Base-by-base conservation (phyloP, 2,113 vertebrate genomes). In the Macheiramphus alcinus region DNA sequence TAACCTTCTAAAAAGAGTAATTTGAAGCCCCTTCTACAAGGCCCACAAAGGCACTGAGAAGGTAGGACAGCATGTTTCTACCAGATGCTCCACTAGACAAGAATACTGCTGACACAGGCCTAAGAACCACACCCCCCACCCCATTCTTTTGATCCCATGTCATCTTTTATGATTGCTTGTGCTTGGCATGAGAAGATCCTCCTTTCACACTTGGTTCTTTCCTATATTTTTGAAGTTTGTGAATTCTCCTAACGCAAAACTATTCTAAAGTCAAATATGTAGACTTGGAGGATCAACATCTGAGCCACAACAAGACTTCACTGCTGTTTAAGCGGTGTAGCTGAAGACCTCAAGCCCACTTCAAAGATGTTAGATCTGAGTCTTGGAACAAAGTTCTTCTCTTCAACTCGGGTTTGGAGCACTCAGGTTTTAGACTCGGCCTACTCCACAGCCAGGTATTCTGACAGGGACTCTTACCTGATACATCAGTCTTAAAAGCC, bases 61-160 rank as follows among this genome's bases (percentile, higher is more conserved):
- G 88, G 72, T 16, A 92, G 53, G 63, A 85, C 75, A 80, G 82
- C 88, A 93, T 63, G 56, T 86, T 94, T 93, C 16, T 71, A 92
- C 63, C 95, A 97, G 90, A 95, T 95, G 92, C 59, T 95, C 18
- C 75, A 38, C 55, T 52, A 78, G 63, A 53, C 72, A 92, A 88
- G 26, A 83, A 93, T 67, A 50, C 68, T 90, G 76, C 92, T 55
- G 47, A 88, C 72, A 80, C 16, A 86, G 72, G 47, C 72, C 59
- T 71, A 76, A 86, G 59, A 42, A 90, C 29, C 10, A 5, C 20
- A n/a, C 8, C 7, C 36, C 40, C 66, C 65, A 15, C 40, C 38
- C 50, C 40, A 50, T 66, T 90, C 75, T 45, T 93, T 63, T 80
- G 67, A 94, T 93, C 55, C 63, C 55, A 42, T 17, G n/a, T 62